Conservation (phyloP, 2,888 invertebrate genomes). For the Stictocephala bisonia region DNA sequence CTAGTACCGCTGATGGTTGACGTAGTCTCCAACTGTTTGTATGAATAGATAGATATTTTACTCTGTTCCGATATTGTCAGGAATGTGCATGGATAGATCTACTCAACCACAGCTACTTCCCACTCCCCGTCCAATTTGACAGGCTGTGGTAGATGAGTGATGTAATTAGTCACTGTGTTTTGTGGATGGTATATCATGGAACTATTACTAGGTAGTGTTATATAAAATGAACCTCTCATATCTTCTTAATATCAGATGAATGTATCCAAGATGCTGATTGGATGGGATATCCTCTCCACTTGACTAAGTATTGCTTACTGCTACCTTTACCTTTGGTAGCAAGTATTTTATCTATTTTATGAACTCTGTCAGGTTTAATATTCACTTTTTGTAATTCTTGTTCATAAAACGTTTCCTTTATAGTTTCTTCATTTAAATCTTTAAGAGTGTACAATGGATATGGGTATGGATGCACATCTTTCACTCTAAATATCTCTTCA, state of each 20-base stretch:
- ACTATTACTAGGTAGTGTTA: conserved; percentile 49
- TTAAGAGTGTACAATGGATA: background rate
- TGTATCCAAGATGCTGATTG: conserved; percentile 1
- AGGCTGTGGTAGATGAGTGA: conserved; percentile 55
- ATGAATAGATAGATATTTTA: too few species aligned
- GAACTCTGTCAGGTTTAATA: background rate
- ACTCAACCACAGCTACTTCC: conserved; percentile 33
- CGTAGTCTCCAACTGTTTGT: too few species aligned
- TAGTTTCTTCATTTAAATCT: background rate
- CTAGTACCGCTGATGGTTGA: too few species aligned
- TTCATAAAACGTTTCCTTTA: background rate
- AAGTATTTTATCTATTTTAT: conserved; percentile 23
- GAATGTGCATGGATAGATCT: conserved; percentile 38
- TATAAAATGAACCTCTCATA: conserved; percentile 9
- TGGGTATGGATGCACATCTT: conserved; percentile 49
- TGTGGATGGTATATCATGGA: conserved; percentile 56
- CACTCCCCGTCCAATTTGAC: background rate
- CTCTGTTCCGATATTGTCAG: too few species aligned
- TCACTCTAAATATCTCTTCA: conserved; percentile 57
- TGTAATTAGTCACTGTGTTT: conserved; percentile 58
- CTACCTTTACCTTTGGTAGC: background rate
- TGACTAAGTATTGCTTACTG: conserved; percentile 20
- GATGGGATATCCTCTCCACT: conserved; percentile 14
- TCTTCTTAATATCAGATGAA: background rate
- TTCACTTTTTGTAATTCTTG: background rate